phyloP scores from a whole-genome alignment of 2,113 vertebrate species.

The Malurus cyaneus region DNA sequence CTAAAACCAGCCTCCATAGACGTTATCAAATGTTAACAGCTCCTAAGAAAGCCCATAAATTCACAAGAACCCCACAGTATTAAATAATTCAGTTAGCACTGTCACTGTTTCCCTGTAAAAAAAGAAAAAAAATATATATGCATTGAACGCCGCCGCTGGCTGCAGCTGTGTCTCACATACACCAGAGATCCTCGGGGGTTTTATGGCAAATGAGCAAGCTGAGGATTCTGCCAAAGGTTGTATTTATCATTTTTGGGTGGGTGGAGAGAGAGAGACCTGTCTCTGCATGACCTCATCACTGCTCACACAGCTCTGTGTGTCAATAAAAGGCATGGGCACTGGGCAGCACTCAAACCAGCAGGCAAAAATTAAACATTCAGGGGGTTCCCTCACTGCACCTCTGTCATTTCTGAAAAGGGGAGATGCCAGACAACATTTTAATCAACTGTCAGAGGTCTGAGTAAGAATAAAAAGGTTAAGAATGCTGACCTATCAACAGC shows the following conservation, averaged over 20 bases:
- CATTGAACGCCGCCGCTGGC: not conserved
- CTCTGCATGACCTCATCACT: not conserved
- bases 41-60: not conserved
- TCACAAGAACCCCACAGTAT: not conserved
- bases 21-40: not conserved
- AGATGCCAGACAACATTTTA: not conserved
- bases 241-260: not conserved
- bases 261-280: not conserved
- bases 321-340: not conserved
- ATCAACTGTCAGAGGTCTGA: not conserved
- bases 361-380: not conserved
- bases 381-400: not conserved
- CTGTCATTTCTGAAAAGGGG: not conserved
- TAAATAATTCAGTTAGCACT: slow-evolving; percentile 17
- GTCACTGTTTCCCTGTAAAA: not conserved
- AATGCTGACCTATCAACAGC: not conserved
- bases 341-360: not conserved
- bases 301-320: not conserved
- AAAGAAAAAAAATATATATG: not conserved
- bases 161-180: not conserved
- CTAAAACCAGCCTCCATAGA: not conserved
- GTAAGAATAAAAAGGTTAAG: not conserved
- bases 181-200: not conserved
- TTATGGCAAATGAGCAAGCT: slow-evolving; percentile 35
- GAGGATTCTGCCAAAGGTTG: slow-evolving; percentile 29